Evolutionary conservation across 2,113 vertebrate species (phyloP).

Genomic region (Erythrolamprus reginae): DNA sequence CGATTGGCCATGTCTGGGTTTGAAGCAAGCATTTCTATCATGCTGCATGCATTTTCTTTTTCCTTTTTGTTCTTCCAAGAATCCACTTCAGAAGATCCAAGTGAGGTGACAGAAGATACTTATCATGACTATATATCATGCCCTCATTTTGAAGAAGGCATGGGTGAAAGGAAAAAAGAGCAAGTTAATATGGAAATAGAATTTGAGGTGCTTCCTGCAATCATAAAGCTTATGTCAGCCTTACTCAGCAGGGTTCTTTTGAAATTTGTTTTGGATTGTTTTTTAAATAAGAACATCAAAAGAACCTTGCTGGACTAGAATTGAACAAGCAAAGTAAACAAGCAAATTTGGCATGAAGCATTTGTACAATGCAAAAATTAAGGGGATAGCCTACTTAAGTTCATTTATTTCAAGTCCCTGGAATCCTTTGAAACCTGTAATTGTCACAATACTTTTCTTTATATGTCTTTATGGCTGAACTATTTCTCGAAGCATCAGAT

Average conservation of each 20-base stretch:
- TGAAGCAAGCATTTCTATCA: not conserved
- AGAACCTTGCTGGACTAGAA: not conserved
- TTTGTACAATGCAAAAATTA: not conserved
- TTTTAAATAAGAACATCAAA: not conserved
- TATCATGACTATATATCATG: not conserved
- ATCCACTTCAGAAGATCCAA: not conserved
- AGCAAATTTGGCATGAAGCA: not conserved
- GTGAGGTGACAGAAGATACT: not conserved
- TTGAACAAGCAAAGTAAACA: not conserved
- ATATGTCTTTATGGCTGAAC: not conserved
- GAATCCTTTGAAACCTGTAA: slow-evolving; percentile 5
- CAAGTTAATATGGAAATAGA: not conserved
- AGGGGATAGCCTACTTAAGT: not conserved
- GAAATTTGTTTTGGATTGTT: not conserved
- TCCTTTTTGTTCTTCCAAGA: not conserved
- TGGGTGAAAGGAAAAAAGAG: not conserved
- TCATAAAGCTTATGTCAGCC: not conserved
- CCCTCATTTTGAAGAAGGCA: not conserved
- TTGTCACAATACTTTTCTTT: not conserved
- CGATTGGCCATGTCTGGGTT: not conserved
- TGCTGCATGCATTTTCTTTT: not conserved
- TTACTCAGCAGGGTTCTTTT: not conserved
- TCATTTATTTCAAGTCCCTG: not conserved
- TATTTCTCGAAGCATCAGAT: not conserved
- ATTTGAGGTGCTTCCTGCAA: not conserved